Conservation (phyloP, 2,888 invertebrate genomes). For the Brenthis daphne region DNA sequence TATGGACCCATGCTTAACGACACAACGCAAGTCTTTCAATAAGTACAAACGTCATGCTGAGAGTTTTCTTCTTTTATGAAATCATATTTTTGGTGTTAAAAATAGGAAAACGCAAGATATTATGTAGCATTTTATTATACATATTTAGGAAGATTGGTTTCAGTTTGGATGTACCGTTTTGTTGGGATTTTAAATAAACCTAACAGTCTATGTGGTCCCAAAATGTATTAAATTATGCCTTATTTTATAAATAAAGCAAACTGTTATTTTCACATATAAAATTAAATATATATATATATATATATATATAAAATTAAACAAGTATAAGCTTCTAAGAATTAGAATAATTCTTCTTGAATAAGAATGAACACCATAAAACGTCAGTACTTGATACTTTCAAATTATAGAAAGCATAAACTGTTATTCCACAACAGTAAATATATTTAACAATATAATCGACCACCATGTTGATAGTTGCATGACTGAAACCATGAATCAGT, state of each 20-base stretch:
- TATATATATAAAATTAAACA: neutral
- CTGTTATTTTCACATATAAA: neutral
- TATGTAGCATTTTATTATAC: too few relatives aligned
- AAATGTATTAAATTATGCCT: neutral
- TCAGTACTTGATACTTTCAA: neutral
- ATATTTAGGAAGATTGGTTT: too few relatives aligned
- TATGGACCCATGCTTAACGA: too few relatives aligned
- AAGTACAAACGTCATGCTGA: too few relatives aligned
- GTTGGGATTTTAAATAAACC: too few relatives aligned
- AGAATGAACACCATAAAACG: neutral
- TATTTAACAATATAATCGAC: constrained; percentile 12
- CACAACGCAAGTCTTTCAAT: too few relatives aligned
- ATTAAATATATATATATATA: too few relatives aligned
- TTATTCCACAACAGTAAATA: constrained; percentile 4
- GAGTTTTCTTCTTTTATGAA: too few relatives aligned
- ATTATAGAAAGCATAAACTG: constrained; percentile 15
- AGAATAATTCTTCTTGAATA: neutral
- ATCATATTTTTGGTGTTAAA: too few relatives aligned
- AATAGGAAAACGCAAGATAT: too few relatives aligned
- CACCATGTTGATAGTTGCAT: constrained; percentile 5
- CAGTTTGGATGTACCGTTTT: too few relatives aligned
- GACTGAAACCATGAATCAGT: constrained; percentile 11
- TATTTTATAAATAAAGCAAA: constrained; percentile 13
- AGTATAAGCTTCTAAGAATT: neutral
- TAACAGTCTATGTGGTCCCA: too few relatives aligned